Percentiles rank a stretch among this genome's conserved stretches.
Evolutionary conservation across 2,888 invertebrate species (phyloP).

Genomic region (Campaea margaritaria): DNA sequence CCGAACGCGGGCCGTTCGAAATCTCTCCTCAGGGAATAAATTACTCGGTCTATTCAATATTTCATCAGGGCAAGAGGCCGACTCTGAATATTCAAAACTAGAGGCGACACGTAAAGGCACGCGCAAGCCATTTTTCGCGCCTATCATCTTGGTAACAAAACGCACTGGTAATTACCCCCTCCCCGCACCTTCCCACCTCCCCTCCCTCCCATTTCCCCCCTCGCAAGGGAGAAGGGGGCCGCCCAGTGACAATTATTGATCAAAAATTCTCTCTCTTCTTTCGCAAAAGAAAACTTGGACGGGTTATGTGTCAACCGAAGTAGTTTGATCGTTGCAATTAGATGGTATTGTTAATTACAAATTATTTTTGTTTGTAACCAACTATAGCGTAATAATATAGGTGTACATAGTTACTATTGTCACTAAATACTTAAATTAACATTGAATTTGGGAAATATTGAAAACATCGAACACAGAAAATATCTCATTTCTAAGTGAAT

Average conservation of each 20-base stretch:
- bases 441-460: too few species aligned
- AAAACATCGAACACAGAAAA: too few species aligned
- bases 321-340: conserved; percentile 82
- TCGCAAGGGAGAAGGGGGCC: conserved; percentile 65
- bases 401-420: too few species aligned
- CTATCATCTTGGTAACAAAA: conserved; percentile 86
- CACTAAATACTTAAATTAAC: too few species aligned
- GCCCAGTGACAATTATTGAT: conserved; percentile 89
- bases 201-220: conserved; percentile 51
- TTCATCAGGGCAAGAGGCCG: conserved; percentile 82
- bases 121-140: conserved; percentile 85
- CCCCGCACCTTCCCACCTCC: conserved; percentile 49
- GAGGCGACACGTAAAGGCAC: conserved; percentile 84
- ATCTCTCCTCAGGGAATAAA: conserved; percentile 82
- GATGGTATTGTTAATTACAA: conserved; percentile 57
- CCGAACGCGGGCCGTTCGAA: conserved; percentile 79
- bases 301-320: conserved; percentile 83
- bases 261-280: conserved; percentile 88
- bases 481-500: too few species aligned
- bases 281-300: conserved; percentile 86
- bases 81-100: conserved; percentile 85
- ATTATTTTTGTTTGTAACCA: background rate
- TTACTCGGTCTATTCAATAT: conserved; percentile 84
- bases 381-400: too few species aligned
- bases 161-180: conserved; percentile 85